These are phyloP conservation scores for Arge pagana DNA, from an alignment of 2,888 invertebrate species.

Conservation along the genomic window DNA sequence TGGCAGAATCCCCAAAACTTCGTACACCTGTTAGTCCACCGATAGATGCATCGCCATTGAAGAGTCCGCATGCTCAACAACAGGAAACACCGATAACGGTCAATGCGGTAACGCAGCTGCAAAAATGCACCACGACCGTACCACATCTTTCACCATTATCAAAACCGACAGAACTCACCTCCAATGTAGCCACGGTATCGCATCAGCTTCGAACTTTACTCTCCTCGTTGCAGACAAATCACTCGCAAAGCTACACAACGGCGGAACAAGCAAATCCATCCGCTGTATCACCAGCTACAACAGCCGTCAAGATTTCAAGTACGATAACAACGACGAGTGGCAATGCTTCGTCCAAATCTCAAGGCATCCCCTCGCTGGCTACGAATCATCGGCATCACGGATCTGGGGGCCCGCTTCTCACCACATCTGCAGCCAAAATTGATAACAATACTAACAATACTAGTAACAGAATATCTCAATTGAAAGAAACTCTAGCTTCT, in stretches of 20 bases:
- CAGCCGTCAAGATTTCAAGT: constrained; percentile 53
- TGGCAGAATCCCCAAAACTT: constrained; percentile 3
- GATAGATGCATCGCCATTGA: constrained; percentile 27
- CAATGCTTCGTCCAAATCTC: constrained; percentile 42
- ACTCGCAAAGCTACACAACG: constrained; percentile 55
- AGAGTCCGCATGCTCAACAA: constrained; percentile 31
- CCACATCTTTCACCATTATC: constrained; percentile 74
- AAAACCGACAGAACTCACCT: constrained; percentile 72
- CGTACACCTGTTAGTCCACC: constrained; percentile 6
- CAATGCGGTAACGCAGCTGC: constrained; percentile 47
- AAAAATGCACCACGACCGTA: constrained; percentile 59
- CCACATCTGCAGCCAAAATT: constrained; percentile 30
- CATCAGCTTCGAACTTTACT: constrained; percentile 71
- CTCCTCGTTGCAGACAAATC: constrained; percentile 67
- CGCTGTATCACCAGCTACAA: constrained; percentile 61
- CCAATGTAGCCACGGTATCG: constrained; percentile 73
- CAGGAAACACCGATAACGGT: constrained; percentile 43
- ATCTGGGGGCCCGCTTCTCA: background rate
- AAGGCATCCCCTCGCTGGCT: constrained; percentile 24
- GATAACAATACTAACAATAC: constrained; percentile 29
- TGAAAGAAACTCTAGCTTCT: constrained; percentile 38
- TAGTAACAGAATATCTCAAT: constrained; percentile 30
- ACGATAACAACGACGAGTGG: constrained; percentile 47
- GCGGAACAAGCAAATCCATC: constrained; percentile 58
- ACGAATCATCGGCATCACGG: constrained; percentile 35